These are phyloP conservation scores for Tiliacea citrago DNA, from an alignment of 2,888 invertebrate genomes.

Conservation along the genomic window DNA sequence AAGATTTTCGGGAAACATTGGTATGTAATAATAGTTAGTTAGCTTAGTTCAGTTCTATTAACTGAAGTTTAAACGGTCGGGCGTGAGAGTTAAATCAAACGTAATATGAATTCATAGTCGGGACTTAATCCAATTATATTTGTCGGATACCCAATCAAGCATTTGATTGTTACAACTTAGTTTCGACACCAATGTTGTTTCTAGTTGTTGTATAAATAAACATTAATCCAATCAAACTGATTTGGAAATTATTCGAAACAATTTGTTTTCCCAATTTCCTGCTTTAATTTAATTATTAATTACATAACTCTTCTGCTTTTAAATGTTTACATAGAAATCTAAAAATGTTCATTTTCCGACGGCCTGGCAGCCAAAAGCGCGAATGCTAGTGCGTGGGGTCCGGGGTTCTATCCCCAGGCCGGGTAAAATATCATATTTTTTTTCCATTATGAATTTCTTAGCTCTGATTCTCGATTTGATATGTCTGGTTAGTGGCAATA, in stretches of 20 bases:
- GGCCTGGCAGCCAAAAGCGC: not conserved
- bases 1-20: not conserved
- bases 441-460: too few species aligned
- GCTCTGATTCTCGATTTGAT: not conserved
- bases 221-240: constrained; percentile 30
- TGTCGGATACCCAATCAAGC: constrained; percentile 29
- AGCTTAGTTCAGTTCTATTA: not conserved
- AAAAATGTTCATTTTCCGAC: not conserved
- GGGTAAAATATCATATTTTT: not conserved
- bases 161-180: constrained; percentile 41
- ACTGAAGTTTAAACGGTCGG: not conserved
- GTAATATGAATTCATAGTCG: not conserved
- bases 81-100: constrained; percentile 5
- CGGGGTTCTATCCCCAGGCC: not conserved
- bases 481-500: not conserved
- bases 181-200: constrained; percentile 17
- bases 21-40: too few species aligned
- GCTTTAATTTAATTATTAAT: not conserved
- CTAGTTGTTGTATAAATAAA: constrained; percentile 25
- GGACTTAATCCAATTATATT: constrained; percentile 42
- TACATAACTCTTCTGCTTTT: not conserved
- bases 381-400: not conserved
- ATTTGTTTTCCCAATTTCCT: constrained; percentile 12
- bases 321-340: not conserved
- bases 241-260: constrained; percentile 15